Base-by-base conservation (phyloP, 2,113 vertebrate genomes). In the Melanotaenia duboulayi region DNA sequence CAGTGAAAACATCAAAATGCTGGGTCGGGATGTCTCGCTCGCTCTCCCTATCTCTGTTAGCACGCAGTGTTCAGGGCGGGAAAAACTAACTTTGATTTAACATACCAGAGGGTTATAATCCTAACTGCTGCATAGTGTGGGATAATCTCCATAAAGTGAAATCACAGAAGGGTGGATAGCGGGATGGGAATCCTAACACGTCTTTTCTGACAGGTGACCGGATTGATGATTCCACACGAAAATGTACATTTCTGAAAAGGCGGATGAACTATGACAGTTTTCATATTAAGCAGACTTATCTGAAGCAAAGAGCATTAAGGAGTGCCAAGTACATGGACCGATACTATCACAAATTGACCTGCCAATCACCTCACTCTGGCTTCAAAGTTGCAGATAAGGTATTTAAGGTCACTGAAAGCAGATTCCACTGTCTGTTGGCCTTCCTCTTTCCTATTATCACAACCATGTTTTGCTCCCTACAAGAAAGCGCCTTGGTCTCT, bases 261-360 rank as follows among this genome's bases (percentile, higher is more conserved):
- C 74, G 76, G 92, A 92, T 90, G 88, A 93, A 92, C 91, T 92
- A 92, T 94, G 93, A 93, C 92, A 92, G 93, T 93, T 94, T 94
- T 94, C 92, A 92, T 92, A 95, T 95, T 95, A 94, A 90, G 87
- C 90, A 81, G 92, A 92, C 87, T 94, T 94, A 92, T 93, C 92
- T 91, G 90, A 58, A 42, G 89, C 89, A 91, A 91, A 93, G 91
- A 91, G 93, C 89, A 93, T 94, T 95, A 94, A 86, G 44, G 80
- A 85, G 83, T 63, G 78, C 74, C 87, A 86, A 93, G 92, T 90
- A 92, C 91, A 92, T 93, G 84, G 80, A 75, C 85, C 74, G 91
- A 95, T 93, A 91, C 82, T 76, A 94, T 94, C 94, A 88, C 83
- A 94, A 95, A 95, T 94, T 92, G 93, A 93, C 91, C 89, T 94